Percentiles rank a stretch among this genome's conserved stretches.
Evolutionary conservation across 2,888 invertebrate genomes (phyloP).

Genomic region (Lepidochitona cinerea): DNA sequence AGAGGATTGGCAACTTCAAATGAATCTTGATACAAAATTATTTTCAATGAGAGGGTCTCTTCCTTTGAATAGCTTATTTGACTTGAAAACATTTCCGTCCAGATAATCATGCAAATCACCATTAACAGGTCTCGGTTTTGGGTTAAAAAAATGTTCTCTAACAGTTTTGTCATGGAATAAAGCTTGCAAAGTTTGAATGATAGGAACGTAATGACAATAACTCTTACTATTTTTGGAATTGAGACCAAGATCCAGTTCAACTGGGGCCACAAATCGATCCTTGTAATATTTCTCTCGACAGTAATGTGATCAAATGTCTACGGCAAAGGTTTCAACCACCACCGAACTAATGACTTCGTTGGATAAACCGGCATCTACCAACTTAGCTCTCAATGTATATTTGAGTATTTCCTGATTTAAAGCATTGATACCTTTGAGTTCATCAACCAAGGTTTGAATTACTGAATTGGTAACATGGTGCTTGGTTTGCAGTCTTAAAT

Average conservation of each 20-base stretch:
- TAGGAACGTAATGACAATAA: conserved; percentile 16
- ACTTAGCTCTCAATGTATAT: not conserved
- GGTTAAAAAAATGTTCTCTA: not conserved
- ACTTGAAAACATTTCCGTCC: conserved; percentile 8
- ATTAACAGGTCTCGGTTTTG: not conserved
- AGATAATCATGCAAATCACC: conserved; percentile 6
- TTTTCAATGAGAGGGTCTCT: not conserved
- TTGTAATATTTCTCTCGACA: conserved; percentile 16
- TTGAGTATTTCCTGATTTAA: not conserved
- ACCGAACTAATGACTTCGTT: not conserved
- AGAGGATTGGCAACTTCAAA: conserved; percentile 29
- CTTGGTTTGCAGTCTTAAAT: not conserved
- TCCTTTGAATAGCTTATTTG: conserved; percentile 11
- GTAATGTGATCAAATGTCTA: not conserved
- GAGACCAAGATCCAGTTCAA: conserved; percentile 1
- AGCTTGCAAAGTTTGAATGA: conserved; percentile 6
- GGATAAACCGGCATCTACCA: not conserved
- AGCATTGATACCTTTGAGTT: not conserved
- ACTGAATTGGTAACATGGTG: not conserved
- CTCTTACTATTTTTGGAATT: not conserved
- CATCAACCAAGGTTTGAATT: not conserved
- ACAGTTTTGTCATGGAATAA: conserved; percentile 8
- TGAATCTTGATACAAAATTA: conserved; percentile 15
- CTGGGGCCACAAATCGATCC: conserved; percentile 16
- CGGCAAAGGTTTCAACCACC: not conserved